Evolutionary conservation across 2,888 invertebrate species (phyloP).

Genomic region (Cinara cedri): DNA sequence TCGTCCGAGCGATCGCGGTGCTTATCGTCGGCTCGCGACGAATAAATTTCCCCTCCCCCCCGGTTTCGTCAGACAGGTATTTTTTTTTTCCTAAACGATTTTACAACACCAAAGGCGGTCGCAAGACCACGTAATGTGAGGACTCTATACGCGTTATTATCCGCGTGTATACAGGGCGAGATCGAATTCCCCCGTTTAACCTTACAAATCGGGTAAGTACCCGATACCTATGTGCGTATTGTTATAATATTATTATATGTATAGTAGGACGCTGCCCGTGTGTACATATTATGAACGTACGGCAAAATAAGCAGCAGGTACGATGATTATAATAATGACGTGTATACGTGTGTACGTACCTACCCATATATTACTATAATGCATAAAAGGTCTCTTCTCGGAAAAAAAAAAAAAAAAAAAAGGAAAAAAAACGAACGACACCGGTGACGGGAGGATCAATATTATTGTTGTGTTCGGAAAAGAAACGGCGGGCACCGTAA

Average conservation of each 20-base stretch:
- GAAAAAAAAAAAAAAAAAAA: slow-evolving; percentile 10
- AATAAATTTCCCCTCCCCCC: no score
- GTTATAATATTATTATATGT: no score
- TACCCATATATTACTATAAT: no score
- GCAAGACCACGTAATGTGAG: no score
- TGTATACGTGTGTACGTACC: no score
- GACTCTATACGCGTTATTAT: not conserved
- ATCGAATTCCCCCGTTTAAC: slow-evolving; percentile 12
- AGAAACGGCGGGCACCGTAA: not conserved
- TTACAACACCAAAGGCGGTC: not conserved
- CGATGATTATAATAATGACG: not conserved
- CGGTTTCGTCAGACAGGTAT: no score
- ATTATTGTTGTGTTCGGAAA: slow-evolving; percentile 33
- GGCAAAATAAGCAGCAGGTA: slow-evolving; percentile 8
- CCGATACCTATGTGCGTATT: no score
- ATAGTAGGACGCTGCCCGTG: not conserved
- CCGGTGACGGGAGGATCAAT: slow-evolving; percentile 17
- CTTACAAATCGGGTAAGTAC: no score
- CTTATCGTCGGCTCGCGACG: no score
- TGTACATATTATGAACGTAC: not conserved
- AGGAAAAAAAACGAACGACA: no score
- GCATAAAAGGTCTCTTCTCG: slow-evolving; percentile 33
- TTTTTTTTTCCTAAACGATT: no score
- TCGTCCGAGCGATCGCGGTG: no score
- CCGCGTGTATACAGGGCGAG: not conserved